Evolutionary conservation across 2,888 invertebrate genomes (phyloP).

Genomic region (Pardosa pseudoannulata): DNA sequence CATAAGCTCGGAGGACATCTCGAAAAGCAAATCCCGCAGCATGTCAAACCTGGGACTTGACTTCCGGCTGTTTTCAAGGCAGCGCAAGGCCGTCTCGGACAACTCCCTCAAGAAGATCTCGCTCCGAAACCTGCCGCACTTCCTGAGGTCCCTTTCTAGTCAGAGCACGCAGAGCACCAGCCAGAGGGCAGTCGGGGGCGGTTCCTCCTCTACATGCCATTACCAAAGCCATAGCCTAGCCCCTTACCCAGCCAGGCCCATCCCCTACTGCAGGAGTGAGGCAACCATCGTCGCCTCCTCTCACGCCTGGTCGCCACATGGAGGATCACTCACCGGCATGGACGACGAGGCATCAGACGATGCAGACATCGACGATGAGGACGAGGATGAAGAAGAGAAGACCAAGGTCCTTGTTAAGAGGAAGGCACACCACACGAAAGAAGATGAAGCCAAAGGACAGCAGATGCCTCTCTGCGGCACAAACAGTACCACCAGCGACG

Average conservation of each 20-base stretch:
- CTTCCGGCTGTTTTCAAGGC: slow-evolving; percentile 44
- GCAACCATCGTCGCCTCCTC: slow-evolving; percentile 52
- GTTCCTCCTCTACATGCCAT: background rate
- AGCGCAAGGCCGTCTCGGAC: slow-evolving; percentile 73
- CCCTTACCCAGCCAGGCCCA: slow-evolving; percentile 20
- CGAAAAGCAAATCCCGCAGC: slow-evolving; percentile 66
- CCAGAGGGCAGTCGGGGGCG: slow-evolving; percentile 28
- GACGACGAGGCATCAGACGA: slow-evolving; percentile 22
- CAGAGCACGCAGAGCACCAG: slow-evolving; percentile 60
- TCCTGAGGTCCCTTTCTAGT: slow-evolving; percentile 74
- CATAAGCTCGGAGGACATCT: slow-evolving; percentile 64
- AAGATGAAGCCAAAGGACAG: slow-evolving; percentile 13
- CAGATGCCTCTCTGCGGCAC: slow-evolving; percentile 55
- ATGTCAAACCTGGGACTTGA: slow-evolving; percentile 62
- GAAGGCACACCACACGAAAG: slow-evolving; percentile 21
- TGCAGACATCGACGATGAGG: slow-evolving; percentile 50
- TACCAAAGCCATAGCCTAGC: slow-evolving; percentile 45
- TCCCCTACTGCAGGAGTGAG: slow-evolving; percentile 61
- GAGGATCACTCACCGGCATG: slow-evolving; percentile 23
- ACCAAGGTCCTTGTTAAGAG: slow-evolving; percentile 50
- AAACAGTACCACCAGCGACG: slow-evolving; percentile 56
- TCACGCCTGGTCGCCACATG: slow-evolving; percentile 35
- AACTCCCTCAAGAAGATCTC: slow-evolving; percentile 74
- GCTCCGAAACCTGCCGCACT: slow-evolving; percentile 70
- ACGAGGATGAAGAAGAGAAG: slow-evolving; percentile 19